phyloP scores from a whole-genome alignment of 2,113 vertebrate genomes.

The Lynx canadensis region DNA sequence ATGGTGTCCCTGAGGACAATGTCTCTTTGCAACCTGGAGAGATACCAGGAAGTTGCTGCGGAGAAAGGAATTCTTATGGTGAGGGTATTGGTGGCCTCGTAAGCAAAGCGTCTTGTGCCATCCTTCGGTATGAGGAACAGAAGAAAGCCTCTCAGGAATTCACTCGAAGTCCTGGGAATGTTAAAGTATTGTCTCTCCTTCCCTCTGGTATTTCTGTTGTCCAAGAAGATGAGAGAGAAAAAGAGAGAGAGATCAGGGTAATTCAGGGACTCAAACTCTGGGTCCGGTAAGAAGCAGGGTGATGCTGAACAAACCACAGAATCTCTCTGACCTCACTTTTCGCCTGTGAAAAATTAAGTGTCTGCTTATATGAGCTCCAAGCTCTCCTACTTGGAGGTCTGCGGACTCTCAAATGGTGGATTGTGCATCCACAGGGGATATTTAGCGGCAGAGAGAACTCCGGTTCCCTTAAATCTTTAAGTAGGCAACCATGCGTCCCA shows the following conservation, averaged over 20 bases:
- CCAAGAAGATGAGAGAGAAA: neutral
- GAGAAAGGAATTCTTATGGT: neutral
- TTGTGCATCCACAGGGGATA: neutral
- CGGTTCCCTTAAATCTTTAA: neutral
- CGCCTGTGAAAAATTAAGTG: neutral
- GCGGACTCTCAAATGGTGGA: neutral
- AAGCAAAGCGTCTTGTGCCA: neutral
- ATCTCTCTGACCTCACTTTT: neutral
- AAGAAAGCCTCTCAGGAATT: constrained; percentile 16
- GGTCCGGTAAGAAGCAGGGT: neutral
- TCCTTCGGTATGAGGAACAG: neutral
- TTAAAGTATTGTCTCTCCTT: neutral
- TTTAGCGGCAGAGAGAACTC: neutral
- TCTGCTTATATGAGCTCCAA: neutral
- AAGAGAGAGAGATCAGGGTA: neutral
- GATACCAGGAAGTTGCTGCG: neutral
- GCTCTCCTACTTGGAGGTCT: neutral
- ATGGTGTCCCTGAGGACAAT: neutral
- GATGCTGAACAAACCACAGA: neutral
- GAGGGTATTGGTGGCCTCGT: neutral
- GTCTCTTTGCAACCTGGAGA: neutral
- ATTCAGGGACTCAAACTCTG: neutral
- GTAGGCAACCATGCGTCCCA: neutral
- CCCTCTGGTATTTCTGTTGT: neutral
- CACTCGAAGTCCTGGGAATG: neutral